Evolutionary conservation across 2,888 invertebrate genomes (phyloP).

Genomic region (Heliconius sara): DNA sequence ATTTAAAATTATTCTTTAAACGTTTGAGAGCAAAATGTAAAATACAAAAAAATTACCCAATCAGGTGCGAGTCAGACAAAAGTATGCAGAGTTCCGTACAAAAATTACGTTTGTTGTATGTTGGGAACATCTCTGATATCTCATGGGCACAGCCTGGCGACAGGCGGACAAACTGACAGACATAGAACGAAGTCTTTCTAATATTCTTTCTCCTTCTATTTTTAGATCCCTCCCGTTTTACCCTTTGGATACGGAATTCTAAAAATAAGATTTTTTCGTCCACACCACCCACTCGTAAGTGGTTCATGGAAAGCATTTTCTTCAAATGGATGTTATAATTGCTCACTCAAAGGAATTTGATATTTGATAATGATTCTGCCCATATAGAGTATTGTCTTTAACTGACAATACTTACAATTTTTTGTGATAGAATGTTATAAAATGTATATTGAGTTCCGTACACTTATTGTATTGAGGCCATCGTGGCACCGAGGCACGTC

Average conservation of each 20-base stretch:
- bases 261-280: neutral
- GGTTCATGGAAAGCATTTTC: constrained; percentile 28
- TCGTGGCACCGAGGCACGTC: too few species aligned
- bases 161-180: too few species aligned
- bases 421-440: neutral
- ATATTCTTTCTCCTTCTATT: too few species aligned
- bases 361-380: constrained; percentile 14
- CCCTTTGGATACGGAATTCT: too few species aligned
- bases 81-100: too few species aligned
- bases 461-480: neutral
- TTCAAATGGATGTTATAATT: constrained; percentile 25
- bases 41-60: neutral
- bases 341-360: constrained; percentile 10
- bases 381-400: neutral
- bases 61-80: too few species aligned
- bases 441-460: neutral
- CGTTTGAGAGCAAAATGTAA: constrained; percentile 17
- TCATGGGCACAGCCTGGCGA: too few species aligned
- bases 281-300: neutral
- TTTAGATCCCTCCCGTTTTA: too few species aligned
- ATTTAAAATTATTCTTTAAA: constrained; percentile 14
- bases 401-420: neutral
- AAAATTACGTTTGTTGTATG: too few species aligned
- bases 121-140: too few species aligned
- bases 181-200: too few species aligned